Evolutionary conservation across 2,113 vertebrate genomes (phyloP).

Genomic region (Chrysochloris asiatica): DNA sequence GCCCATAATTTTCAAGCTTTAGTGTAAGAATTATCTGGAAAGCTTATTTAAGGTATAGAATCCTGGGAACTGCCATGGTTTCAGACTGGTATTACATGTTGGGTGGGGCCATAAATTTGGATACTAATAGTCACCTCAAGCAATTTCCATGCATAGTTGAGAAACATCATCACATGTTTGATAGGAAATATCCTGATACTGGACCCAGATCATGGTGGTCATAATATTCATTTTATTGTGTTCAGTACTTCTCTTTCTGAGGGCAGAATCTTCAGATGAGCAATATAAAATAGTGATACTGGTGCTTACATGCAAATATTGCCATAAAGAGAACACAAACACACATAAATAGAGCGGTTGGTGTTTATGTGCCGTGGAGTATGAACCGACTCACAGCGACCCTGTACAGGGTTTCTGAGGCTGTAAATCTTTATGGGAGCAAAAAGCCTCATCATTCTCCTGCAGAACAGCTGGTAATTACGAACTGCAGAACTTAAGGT

Average conservation of each 20-base stretch:
- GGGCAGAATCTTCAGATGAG: not conserved
- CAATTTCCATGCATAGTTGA: not conserved
- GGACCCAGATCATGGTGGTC: not conserved
- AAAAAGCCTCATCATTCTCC: no score
- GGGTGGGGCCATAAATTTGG: not conserved
- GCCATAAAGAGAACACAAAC: not conserved
- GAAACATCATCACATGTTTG: not conserved
- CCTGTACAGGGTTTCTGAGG: no score
- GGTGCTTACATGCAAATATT: not conserved
- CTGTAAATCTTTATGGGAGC: no score
- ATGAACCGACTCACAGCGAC: no score
- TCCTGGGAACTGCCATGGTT: not conserved
- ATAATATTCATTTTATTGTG: not conserved
- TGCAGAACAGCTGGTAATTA: no score
- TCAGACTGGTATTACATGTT: no score
- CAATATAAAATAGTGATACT: not conserved
- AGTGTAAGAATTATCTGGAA: not conserved
- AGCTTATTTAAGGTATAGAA: not conserved
- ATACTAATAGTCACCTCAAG: not conserved
- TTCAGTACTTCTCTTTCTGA: slow-evolving; percentile 3
- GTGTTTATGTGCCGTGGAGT: no score
- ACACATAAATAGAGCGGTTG: no score
- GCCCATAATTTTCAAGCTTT: not conserved
- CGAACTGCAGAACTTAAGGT: no score
- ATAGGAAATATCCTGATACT: not conserved